A percentile compares a stretch with the other conserved stretches of the same genome.
Evolutionary conservation across 1,140 invertebrate genomes (phyloP).

Genomic region (Drusus annulatus): DNA sequence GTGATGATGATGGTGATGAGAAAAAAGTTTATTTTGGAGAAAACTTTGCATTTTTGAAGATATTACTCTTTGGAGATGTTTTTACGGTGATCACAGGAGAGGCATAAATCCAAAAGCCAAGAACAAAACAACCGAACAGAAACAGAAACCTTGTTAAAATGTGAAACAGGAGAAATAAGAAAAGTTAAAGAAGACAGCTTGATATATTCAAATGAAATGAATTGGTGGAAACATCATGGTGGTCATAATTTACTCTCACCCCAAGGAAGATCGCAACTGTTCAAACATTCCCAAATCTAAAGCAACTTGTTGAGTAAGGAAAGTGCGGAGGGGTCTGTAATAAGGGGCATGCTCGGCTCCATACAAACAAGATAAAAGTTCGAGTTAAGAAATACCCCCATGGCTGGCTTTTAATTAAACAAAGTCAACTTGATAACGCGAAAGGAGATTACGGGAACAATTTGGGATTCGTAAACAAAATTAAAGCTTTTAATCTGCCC

Average conservation of each 20-base stretch:
- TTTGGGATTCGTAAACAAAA: conserved; percentile 36
- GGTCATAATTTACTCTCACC: conserved; percentile 12
- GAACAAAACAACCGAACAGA: too few relatives aligned
- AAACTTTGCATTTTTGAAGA: neutral
- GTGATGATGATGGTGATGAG: too few relatives aligned
- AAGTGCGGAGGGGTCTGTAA: neutral
- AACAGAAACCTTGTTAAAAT: too few relatives aligned
- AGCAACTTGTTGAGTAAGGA: conserved; percentile 39
- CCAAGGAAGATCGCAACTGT: conserved; percentile 14
- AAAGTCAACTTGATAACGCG: conserved; percentile 43
- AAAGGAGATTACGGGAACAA: conserved; percentile 37
- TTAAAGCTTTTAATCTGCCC: conserved; percentile 32
- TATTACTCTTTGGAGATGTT: neutral
- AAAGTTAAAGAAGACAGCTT: neutral
- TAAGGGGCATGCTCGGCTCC: conserved; percentile 9
- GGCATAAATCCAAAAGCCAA: too few relatives aligned
- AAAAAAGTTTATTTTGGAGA: too few relatives aligned
- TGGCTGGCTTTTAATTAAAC: conserved; percentile 42
- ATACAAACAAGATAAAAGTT: conserved; percentile 46
- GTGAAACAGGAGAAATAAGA: too few relatives aligned
- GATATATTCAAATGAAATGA: neutral
- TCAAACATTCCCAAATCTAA: conserved; percentile 32
- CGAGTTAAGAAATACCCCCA: conserved; percentile 38
- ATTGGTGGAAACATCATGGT: conserved; percentile 2
- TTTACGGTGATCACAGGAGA: too few relatives aligned